Evolutionary conservation across 2,888 invertebrate species (phyloP), one percentile per base, ranked within the genome.

Genomic region (Ditula angustiorana): DNA sequence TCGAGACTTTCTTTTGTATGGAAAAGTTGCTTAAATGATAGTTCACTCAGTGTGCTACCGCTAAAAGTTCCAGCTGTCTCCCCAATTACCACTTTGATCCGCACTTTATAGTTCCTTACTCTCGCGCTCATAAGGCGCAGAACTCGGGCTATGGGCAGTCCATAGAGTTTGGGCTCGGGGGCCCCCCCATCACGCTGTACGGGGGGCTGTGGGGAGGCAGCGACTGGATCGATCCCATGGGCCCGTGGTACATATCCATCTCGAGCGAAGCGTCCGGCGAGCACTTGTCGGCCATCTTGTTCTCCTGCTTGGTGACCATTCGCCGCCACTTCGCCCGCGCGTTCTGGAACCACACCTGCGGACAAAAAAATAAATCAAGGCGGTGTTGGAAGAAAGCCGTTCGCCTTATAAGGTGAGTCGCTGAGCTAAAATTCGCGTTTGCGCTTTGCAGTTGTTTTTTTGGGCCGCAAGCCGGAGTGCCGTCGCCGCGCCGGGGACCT

Each of bases 261-360:
- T 95, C 95, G 76, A 95, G 83, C 58, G 95, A 94, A 0, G 93
- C 93, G 73, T 94, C 94, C 73, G 95, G 95, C 16, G 95, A 95
- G 80, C 95, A 95, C 79, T 96, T 96, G 79, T 96, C 96, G 71
- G 94, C 94, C 87, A 93, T 88, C 79, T 96, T 96, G 85, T 95
- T 95, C 82, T 96, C 96, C 80, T 96, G 96, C 81, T 96, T 96
- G 75, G 96, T 93, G 87, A 97, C 95, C 95, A 97, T 96, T 72
- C 98, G 95, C 78, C 98, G 95, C 96, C 97, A 98, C 93, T 98
- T 98, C 73, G 98, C 98, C 37, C 98, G 94, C 26, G 98, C 98
- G 85, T 98, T 98, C 92, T 98, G 98, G 92, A 98, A 98, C 98
- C 98, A 98, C 62, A 98, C 98, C 98, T 98, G 95, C 41, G 93